phyloP scores from a whole-genome alignment of 2,113 vertebrate genomes.

The Gopherus evgoodei region DNA sequence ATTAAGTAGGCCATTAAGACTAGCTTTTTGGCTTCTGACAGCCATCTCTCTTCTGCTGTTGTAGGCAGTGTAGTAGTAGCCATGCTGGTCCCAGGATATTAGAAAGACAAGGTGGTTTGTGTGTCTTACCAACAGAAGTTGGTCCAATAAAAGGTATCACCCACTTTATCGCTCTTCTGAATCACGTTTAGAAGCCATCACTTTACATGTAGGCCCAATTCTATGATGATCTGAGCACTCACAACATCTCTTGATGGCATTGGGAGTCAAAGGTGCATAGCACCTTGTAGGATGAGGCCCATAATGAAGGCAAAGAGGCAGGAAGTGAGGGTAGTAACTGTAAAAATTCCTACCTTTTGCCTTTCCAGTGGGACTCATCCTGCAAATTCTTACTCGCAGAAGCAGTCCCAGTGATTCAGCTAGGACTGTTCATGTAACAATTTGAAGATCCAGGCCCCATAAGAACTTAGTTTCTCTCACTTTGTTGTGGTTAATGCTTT shows the following conservation, averaged over 20 bases:
- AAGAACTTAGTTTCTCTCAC: neutral
- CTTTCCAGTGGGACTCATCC: neutral
- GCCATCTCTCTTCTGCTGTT: neutral
- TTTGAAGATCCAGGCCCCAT: neutral
- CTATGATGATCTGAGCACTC: neutral
- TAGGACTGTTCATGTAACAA: neutral
- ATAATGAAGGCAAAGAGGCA: neutral
- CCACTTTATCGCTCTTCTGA: neutral
- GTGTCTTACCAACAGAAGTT: neutral
- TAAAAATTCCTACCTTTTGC: neutral
- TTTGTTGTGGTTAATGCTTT: neutral
- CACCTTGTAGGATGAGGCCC: neutral
- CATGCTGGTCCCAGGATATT: neutral
- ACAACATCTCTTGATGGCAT: neutral
- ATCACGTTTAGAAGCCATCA: neutral
- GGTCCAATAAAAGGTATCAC: neutral
- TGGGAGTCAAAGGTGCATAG: neutral
- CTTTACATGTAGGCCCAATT: neutral
- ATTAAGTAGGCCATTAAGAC: neutral
- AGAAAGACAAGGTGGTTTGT: neutral
- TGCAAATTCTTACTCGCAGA: neutral
- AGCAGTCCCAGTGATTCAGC: neutral
- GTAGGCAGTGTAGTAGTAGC: neutral
- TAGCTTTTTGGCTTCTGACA: neutral
- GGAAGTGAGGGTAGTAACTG: neutral